Conservation (phyloP, 2,888 invertebrate genomes). For the Dicroscelio sp. region DNA sequence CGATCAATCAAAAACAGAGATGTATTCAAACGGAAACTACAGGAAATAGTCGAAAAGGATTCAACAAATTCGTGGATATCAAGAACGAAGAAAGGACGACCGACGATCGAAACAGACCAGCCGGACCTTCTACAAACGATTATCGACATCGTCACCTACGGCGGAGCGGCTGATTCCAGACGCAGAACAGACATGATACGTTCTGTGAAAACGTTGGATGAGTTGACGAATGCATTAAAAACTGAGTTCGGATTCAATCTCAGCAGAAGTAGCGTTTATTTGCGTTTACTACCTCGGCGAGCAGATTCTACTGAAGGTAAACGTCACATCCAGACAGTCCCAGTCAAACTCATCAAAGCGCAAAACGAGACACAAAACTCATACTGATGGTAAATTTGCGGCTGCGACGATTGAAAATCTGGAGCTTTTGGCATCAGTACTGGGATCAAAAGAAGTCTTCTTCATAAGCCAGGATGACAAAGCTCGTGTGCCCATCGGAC, state of each 20-base stretch:
- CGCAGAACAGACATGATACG: slow-evolving; percentile 81
- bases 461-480: slow-evolving; percentile 89
- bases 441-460: slow-evolving; percentile 83
- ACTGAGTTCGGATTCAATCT: slow-evolving; percentile 76
- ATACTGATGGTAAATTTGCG: slow-evolving; percentile 86
- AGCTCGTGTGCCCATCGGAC: slow-evolving; percentile 89
- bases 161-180: slow-evolving; percentile 16
- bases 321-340: slow-evolving; percentile 85
- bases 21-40: not conserved
- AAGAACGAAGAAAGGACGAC: slow-evolving; percentile 6
- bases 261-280: slow-evolving; percentile 81
- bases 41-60: not conserved
- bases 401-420: slow-evolving; percentile 84
- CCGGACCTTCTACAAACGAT: slow-evolving; percentile 85
- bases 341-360: slow-evolving; percentile 81
- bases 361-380: slow-evolving; percentile 79
- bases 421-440: slow-evolving; percentile 82
- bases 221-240: slow-evolving; percentile 65
- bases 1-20: not conserved
- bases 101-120: slow-evolving; percentile 78
- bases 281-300: slow-evolving; percentile 82
- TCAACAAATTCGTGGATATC: not conserved
- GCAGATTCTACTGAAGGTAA: slow-evolving; percentile 83
- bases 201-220: slow-evolving; percentile 78
- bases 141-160: slow-evolving; percentile 4